Percentiles rank a stretch among this genome's conserved stretches.
phyloP scores from a whole-genome alignment of 2,888 invertebrate genomes.

The Drosophila pseudotalamancana region DNA sequence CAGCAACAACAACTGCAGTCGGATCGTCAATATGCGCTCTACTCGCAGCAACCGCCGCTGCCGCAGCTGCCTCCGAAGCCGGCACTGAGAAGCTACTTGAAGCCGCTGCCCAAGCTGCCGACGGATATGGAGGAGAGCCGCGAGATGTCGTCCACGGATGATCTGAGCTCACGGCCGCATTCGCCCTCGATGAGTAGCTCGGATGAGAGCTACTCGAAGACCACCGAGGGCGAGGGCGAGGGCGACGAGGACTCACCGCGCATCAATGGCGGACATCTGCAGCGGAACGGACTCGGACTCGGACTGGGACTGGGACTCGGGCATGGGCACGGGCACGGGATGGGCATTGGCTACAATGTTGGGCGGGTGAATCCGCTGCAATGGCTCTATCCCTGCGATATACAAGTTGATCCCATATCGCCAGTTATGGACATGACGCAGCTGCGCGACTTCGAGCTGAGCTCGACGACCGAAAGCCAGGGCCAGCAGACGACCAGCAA shows the following conservation, averaged over 20 bases:
- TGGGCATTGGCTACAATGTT: constrained; percentile 29
- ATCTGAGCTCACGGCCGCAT: constrained; percentile 91
- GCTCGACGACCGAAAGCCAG: constrained; percentile 85
- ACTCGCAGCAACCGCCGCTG: constrained; percentile 78
- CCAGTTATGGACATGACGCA: constrained; percentile 82
- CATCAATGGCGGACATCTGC: constrained; percentile 70
- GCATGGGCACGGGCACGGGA: too few relatives aligned
- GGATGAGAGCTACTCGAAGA: constrained; percentile 93
- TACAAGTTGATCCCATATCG: constrained; percentile 85
- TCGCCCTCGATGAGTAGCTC: constrained; percentile 93
- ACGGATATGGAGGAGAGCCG: constrained; percentile 84
- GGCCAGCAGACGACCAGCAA: constrained; percentile 85
- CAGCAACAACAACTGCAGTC: constrained; percentile 57
- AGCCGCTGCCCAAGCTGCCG: constrained; percentile 87
- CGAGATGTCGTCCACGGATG: constrained; percentile 90
- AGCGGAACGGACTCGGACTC: constrained; percentile 48
- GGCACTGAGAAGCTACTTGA: constrained; percentile 84
- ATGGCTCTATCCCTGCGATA: constrained; percentile 88
- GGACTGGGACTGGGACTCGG: too few relatives aligned
- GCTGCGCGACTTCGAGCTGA: constrained; percentile 83
- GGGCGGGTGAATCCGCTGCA: constrained; percentile 85
- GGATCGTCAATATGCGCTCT: constrained; percentile 77
- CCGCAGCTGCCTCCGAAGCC: constrained; percentile 85
- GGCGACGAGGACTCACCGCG: constrained; percentile 83
- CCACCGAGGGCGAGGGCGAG: constrained; percentile 89